These are phyloP conservation scores for Crypturellus undulatus DNA, from an alignment of 2,113 vertebrate species.

Conservation along the genomic window DNA sequence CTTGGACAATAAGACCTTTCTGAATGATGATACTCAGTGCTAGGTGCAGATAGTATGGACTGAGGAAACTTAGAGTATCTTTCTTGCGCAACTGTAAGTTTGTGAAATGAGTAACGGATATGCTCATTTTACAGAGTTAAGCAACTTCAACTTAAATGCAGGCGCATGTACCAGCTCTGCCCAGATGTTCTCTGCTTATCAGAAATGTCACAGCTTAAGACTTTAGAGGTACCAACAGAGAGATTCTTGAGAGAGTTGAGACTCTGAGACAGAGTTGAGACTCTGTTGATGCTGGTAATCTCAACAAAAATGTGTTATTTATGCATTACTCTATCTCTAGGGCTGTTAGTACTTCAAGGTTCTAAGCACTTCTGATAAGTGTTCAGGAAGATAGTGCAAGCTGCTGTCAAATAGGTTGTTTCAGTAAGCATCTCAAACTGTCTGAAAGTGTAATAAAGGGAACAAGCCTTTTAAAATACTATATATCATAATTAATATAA, in stretches of 20 bases:
- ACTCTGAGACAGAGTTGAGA: no score
- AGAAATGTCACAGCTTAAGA: neutral
- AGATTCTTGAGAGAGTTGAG: no score
- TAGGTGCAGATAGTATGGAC: neutral
- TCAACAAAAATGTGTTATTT: neutral
- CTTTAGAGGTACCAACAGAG: neutral
- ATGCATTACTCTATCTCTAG: neutral
- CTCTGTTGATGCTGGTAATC: neutral
- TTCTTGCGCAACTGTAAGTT: neutral
- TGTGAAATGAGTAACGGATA: neutral
- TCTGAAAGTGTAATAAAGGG: neutral
- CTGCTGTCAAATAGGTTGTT: neutral
- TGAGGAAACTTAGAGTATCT: neutral
- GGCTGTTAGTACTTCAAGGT: fast-evolving
- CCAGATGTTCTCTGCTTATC: neutral
- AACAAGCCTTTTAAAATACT: neutral
- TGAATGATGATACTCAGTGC: neutral
- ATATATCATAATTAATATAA: neutral
- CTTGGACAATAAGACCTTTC: neutral
- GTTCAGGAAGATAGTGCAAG: neutral
- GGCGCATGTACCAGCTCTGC: neutral
- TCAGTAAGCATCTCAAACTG: neutral
- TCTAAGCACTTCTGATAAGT: neutral
- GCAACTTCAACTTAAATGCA: neutral
- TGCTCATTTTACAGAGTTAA: fast-evolving